Evolutionary conservation across 1,140 invertebrate species (phyloP), one percentile per base, ranked within the genome.

Genomic region (Microplitis demolitor): DNA sequence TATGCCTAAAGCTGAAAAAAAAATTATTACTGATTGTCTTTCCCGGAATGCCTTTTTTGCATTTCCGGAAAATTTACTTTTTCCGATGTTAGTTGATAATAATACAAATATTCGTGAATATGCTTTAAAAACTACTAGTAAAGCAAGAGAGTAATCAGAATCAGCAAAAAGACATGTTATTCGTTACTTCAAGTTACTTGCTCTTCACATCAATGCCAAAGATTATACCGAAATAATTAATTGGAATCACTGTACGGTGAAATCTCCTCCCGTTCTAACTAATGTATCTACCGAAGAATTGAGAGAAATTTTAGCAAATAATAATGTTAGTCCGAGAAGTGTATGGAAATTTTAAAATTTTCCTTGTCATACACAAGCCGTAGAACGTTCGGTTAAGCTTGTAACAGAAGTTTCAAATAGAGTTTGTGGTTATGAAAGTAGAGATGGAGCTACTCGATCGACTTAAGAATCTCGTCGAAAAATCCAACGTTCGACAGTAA

Each of bases 371-470:
- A n/a, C n/a, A n/a, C n/a, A 64, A 45, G 35, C 35, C 3, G 35
- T 37, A 8, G 37, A 5, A 37, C 62, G 6, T 37, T 4, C 35
- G 3, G 34, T 14, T 9, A 34, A 37, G 35, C 37, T 64, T 33
- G 62, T 64, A 3, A 34, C 9, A 37, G 35, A 37, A 37, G 35
- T 37, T 64, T 64, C 34, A n/a, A 64, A 8, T 34, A n/a, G n/a
- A 37, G 35, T 64, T 5, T 33, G 74, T 73, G 75, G 73, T 2
- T 11, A 66, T 13, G 45, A 68, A 69, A 53, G 5, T 50, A 45
- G 76, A 66, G 72, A 80, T 73, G 73, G 72, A 9, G 78, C 61
- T 61, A 78, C 78, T 9, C n/a, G 56, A 16, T 16, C 56, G 16
- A 60, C 14, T 8, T 60, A 9, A 33, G n/a, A 16, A 60, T 60